These are phyloP conservation scores for Hartigia nigra DNA, from an alignment of 2,888 invertebrate species.

Conservation along the genomic window DNA sequence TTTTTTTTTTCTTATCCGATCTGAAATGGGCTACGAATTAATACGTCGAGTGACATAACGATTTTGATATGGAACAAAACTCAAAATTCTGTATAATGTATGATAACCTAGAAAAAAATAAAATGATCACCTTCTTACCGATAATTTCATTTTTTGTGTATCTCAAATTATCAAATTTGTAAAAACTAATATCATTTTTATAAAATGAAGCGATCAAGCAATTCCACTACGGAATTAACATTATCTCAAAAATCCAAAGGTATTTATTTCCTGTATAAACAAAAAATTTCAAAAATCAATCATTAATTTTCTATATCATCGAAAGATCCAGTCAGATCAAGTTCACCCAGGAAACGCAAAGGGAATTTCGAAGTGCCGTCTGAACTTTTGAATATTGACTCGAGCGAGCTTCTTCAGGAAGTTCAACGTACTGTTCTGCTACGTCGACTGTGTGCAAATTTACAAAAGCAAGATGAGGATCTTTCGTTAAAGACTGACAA, in stretches of 20 bases:
- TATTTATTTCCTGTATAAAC: background rate
- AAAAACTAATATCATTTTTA: background rate
- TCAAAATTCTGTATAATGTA: background rate
- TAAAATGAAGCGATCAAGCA: background rate
- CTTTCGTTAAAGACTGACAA: background rate
- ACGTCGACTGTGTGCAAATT: background rate
- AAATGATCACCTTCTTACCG: background rate
- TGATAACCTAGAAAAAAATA: background rate
- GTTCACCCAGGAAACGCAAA: background rate
- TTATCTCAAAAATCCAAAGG: background rate
- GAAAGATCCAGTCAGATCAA: background rate
- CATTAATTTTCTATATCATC: background rate
- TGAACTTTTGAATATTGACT: background rate
- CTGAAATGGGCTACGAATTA: background rate
- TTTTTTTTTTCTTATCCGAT: background rate
- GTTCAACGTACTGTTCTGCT: background rate
- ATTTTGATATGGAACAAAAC: background rate
- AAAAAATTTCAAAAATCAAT: background rate
- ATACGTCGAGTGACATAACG: background rate
- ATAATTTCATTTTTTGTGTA: background rate
- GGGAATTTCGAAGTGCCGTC: background rate
- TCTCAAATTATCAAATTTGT: background rate
- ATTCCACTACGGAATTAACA: background rate
- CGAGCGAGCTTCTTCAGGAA: background rate
- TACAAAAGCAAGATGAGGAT: background rate